Base-by-base conservation (phyloP, 2,797 vertebrate genomes). In the Pygocentrus nattereri region DNA sequence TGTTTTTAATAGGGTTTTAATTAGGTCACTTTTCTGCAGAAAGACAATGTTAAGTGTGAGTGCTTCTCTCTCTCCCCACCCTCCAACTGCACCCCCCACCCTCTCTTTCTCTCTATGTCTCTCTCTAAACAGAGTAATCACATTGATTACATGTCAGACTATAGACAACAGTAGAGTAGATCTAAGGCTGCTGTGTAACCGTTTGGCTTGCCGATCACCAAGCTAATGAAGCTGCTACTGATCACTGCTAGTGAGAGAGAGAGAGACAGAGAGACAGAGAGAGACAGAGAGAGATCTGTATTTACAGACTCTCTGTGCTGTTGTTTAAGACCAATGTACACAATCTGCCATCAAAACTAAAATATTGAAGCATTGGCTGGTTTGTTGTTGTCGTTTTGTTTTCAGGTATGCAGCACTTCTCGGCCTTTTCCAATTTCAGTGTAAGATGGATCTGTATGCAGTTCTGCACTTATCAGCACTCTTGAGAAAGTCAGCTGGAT, bases 61-160 rank as follows among this genome's bases (percentile, higher is more conserved):
- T 23, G 2, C 59, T 12, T 30, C 13, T 61, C 5, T n/a, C n/a
- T n/a, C 15, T 72, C 44, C 34, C 41, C 41, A 44, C 11, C 41
- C 44, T 41, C n/a, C n/a, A n/a, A n/a, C n/a, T n/a, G n/a, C n/a
- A n/a, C n/a, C n/a, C n/a, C 6, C 25, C 44, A 30, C 25, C 11
- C 58, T 41, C 19, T 74, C 27, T 70, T 21, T 69, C 41, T 67
- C 47, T 56, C 70, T 74, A 19, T 49, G n/a, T 38, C 61, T 82
- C 67, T 69, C 52, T 76, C 59, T 58, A 69, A 72, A 81, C 75
- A 82, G 70, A 76, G 81, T 84, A 81, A 84, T 85, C 79, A 82
- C 49, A 84, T 84, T 80, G 86, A 87, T 85, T 87, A 87, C 30
- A 82, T 79, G 81, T 82, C 79, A 68, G 67, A 38, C 67, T 81